phyloP scores from a whole-genome alignment of 2,888 invertebrate species.

The Aporophyla nigra region DNA sequence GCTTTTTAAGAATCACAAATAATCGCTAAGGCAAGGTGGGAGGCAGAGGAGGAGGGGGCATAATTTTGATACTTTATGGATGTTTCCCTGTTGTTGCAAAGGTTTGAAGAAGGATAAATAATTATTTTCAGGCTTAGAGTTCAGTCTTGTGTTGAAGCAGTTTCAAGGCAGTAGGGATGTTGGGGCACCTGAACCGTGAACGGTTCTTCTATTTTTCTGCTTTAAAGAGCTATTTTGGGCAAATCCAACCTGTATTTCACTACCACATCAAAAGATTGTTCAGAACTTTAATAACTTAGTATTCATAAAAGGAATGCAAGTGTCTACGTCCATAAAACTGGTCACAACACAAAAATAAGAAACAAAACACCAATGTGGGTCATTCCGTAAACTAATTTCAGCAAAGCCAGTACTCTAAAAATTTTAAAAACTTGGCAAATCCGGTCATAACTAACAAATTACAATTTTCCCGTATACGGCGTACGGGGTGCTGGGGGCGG shows the following conservation, averaged over 20 bases:
- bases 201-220: neutral
- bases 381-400: constrained; percentile 47
- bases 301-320: neutral
- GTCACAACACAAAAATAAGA: constrained; percentile 9
- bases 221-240: neutral
- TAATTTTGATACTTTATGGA: constrained; percentile 41
- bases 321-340: neutral
- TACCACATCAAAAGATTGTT: neutral
- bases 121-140: constrained; percentile 19
- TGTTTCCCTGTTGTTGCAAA: constrained; percentile 29
- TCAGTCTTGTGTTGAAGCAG: neutral
- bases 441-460: constrained; percentile 63
- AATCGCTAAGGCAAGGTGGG: constrained; percentile 50
- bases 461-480: constrained; percentile 45
- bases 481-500: constrained; percentile 1
- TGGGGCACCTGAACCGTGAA: neutral
- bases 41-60: constrained; percentile 8
- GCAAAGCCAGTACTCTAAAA: constrained; percentile 33
- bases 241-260: no score
- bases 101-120: constrained; percentile 10
- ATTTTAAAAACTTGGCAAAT: constrained; percentile 53
- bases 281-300: neutral
- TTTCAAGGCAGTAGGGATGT: neutral
- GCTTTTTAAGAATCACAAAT: constrained; percentile 62
- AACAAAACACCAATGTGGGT: constrained; percentile 10